Evolutionary conservation across 2,113 vertebrate species (phyloP).

Genomic region (cattle (Bos taurus)): ARS-UCD2.0 NC_037334.1:57592501-57593000

Average conservation of each 20-base stretch:
- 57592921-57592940: background rate
- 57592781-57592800: background rate
- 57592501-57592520: conserved; percentile 33
- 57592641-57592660: conserved; percentile 1
- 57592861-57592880: background rate
- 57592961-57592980: background rate
- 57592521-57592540: background rate
- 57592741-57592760: background rate
- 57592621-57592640: conserved; percentile 26
- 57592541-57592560: conserved; percentile 62
- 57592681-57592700: background rate
- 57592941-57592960: background rate
- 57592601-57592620: conserved; percentile 13
- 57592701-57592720: background rate
- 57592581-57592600: conserved; percentile 50
- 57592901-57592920: background rate
- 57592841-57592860: background rate
- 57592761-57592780: background rate
- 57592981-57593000: background rate
- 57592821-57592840: background rate
- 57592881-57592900: background rate
- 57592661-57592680: conserved; percentile 12
- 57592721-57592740: background rate
- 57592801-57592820: background rate
- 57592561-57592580: background rate